These are phyloP conservation scores for Harlomillsia oculata DNA, from an alignment of 1,140 invertebrate species.

Conservation along the genomic window DNA sequence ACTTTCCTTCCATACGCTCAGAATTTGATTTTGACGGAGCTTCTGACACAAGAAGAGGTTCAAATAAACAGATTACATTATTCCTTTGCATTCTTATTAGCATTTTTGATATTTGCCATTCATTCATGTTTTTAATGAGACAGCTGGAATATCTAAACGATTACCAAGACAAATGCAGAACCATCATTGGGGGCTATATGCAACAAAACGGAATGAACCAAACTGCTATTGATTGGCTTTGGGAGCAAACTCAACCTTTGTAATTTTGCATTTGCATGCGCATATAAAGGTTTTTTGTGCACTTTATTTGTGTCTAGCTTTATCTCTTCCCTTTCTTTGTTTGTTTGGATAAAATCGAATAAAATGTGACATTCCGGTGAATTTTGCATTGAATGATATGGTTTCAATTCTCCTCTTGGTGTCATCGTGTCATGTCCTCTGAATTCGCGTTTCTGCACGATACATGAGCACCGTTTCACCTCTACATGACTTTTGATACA, in stretches of 20 bases:
- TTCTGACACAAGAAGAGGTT: slow-evolving; percentile 65
- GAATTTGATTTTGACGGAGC: slow-evolving; percentile 63
- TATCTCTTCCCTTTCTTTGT: no score
- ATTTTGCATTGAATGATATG: no score
- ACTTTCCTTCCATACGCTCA: slow-evolving; percentile 89
- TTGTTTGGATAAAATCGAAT: no score
- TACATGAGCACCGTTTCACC: no score
- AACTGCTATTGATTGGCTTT: slow-evolving; percentile 59
- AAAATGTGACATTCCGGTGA: no score
- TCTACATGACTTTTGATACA: no score
- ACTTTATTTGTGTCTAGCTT: no score
- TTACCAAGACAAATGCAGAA: slow-evolving; percentile 62
- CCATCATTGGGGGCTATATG: slow-evolving; percentile 59
- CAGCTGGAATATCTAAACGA: slow-evolving; percentile 62
- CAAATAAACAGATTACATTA: neutral
- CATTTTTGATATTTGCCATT: neutral
- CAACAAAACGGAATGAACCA: slow-evolving; percentile 50
- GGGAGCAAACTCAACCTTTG: slow-evolving; percentile 57
- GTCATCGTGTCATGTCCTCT: no score
- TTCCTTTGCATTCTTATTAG: no score
- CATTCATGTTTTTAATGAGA: slow-evolving; percentile 22
- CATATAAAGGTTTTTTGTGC: neutral
- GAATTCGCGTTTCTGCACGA: no score
- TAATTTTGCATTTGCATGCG: neutral
- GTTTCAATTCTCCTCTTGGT: no score